Conservation (phyloP, 1,140 invertebrate genomes). For the Eupeodes corollae region DNA sequence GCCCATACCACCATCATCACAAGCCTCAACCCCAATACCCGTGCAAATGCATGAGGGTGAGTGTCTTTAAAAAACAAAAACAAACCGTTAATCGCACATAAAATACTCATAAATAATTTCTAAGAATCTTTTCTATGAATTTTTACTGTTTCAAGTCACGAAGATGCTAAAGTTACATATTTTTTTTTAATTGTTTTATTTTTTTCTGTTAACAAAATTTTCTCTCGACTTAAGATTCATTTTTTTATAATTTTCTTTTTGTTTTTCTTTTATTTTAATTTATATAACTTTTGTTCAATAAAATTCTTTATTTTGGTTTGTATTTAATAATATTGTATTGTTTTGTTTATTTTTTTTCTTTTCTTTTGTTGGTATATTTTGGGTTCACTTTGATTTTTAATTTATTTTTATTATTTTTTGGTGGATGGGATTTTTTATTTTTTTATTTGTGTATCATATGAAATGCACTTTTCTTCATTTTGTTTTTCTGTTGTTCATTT, state of each 20-base stretch:
- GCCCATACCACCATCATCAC: conserved; percentile 18
- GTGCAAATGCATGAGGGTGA: conserved; percentile 1
- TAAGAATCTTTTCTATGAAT: no score
- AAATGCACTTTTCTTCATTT: neutral
- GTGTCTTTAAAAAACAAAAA: conserved; percentile 1
- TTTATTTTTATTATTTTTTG: neutral
- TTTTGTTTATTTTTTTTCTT: neutral
- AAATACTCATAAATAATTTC: no score
- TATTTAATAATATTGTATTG: neutral
- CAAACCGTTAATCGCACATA: neutral
- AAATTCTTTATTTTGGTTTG: neutral
- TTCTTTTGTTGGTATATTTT: neutral
- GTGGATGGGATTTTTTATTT: neutral
- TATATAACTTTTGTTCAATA: neutral
- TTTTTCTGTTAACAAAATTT: neutral
- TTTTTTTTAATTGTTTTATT: no score
- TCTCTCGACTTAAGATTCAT: neutral
- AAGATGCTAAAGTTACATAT: no score
- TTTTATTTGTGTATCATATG: conserved; percentile 2
- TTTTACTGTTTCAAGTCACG: no score
- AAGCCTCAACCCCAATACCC: conserved; percentile 1
- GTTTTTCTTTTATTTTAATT: no score
- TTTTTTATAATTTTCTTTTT: conserved; percentile 1
- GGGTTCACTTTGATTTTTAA: neutral
- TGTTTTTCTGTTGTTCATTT: neutral